Percentiles rank a stretch among this genome's conserved stretches.
Evolutionary conservation across 1,140 invertebrate species (phyloP).

Genomic region (Drosophila navojoa): DNA sequence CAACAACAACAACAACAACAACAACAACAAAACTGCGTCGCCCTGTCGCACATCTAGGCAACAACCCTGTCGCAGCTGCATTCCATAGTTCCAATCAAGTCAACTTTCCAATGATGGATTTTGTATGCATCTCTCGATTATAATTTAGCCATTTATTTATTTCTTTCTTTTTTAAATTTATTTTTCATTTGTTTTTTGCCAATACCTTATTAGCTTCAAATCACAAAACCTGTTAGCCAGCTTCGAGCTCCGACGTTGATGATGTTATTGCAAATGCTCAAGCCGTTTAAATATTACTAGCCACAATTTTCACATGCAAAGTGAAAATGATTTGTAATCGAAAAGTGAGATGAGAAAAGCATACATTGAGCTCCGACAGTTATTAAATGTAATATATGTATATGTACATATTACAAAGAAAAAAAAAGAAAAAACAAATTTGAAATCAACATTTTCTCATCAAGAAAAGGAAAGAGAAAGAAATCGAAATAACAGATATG

Average conservation of each 20-base stretch:
- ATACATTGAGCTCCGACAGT: background rate
- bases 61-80: slow-evolving; percentile 59
- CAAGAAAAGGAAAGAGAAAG: slow-evolving; percentile 1
- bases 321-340: slow-evolving; percentile 59
- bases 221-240: slow-evolving; percentile 53
- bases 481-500: background rate
- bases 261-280: slow-evolving; percentile 54
- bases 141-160: slow-evolving; percentile 69
- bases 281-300: slow-evolving; percentile 54
- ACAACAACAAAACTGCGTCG: slow-evolving; percentile 52
- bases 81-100: slow-evolving; percentile 74
- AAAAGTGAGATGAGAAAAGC: slow-evolving; percentile 24
- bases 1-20: slow-evolving; percentile 14
- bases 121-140: slow-evolving; percentile 63
- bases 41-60: slow-evolving; percentile 67
- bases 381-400: slow-evolving; percentile 6
- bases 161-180: slow-evolving; percentile 21
- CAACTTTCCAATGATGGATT: slow-evolving; percentile 76
- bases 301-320: slow-evolving; percentile 40
- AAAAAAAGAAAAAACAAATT: no score
- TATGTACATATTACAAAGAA: background rate
- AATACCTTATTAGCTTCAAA: slow-evolving; percentile 63
- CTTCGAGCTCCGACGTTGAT: slow-evolving; percentile 43
- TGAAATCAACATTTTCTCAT: no score
- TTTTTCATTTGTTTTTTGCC: slow-evolving; percentile 33